phyloP scores from a whole-genome alignment of 2,888 invertebrate species.

The Caenorhabditis sp. region DNA sequence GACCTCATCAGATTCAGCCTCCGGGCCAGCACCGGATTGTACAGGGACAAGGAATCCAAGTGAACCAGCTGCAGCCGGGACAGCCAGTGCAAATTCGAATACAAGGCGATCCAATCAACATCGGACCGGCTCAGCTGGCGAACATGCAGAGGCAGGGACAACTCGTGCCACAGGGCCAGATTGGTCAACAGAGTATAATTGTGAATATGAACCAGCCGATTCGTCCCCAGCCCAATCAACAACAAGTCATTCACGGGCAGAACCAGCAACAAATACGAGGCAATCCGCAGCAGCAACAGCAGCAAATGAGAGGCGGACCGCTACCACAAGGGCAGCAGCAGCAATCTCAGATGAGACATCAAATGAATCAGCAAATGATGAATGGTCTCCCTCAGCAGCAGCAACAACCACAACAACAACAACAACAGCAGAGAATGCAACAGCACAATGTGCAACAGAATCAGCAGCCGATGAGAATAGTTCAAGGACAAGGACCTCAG shows the following conservation, averaged over 20 bases:
- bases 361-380: constrained; percentile 9
- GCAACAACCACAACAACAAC: not conserved
- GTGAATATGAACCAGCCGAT: not conserved
- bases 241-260: not conserved
- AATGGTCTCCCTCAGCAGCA: not conserved
- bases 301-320: constrained; percentile 1
- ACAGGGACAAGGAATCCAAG: constrained; percentile 13
- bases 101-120: constrained; percentile 13
- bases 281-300: not conserved
- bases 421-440: not conserved
- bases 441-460: constrained; percentile 1
- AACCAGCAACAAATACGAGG: constrained; percentile 4
- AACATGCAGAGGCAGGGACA: not conserved
- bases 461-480: constrained; percentile 16
- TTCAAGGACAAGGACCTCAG: constrained; percentile 3
- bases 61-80: constrained; percentile 18
- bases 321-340: constrained; percentile 5
- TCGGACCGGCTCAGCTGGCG: constrained; percentile 5
- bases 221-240: not conserved
- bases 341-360: not conserved
- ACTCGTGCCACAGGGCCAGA: not conserved
- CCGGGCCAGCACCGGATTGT: constrained; percentile 17
- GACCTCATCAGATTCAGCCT: constrained; percentile 43
- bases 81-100: constrained; percentile 8
- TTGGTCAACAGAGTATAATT: not conserved